phyloP scores from a whole-genome alignment of 1,140 invertebrate species.

The Ceratoteleas bidentatus region DNA sequence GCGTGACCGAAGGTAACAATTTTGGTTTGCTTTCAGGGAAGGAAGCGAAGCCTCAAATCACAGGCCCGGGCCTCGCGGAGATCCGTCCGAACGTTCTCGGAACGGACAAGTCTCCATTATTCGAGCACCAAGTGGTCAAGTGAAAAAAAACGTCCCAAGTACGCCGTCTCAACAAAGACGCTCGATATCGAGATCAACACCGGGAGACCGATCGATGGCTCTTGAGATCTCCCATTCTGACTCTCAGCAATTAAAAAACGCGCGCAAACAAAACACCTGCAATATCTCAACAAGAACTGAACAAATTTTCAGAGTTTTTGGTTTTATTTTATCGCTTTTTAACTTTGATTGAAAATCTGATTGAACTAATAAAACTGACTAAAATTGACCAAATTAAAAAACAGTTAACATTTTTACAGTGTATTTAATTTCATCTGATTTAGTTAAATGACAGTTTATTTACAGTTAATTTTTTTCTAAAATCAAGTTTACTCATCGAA shows the following conservation, averaged over 20 bases:
- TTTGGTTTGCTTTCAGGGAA: slow-evolving; percentile 42
- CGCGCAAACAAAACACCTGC: too few relatives aligned
- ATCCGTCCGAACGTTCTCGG: slow-evolving; percentile 20
- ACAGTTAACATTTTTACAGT: too few relatives aligned
- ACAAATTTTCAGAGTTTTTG: too few relatives aligned
- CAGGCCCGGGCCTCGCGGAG: slow-evolving; percentile 14
- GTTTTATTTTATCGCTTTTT: not conserved
- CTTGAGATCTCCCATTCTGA: not conserved
- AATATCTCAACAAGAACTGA: too few relatives aligned
- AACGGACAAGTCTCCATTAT: slow-evolving; percentile 35
- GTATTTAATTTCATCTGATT: not conserved
- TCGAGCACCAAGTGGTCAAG: slow-evolving; percentile 7
- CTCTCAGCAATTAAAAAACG: not conserved
- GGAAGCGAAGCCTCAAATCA: slow-evolving; percentile 36
- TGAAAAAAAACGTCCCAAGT: slow-evolving; percentile 19
- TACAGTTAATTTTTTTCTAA: too few relatives aligned
- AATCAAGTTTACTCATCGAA: too few relatives aligned
- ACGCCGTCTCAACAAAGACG: slow-evolving; percentile 27
- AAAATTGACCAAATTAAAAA: too few relatives aligned
- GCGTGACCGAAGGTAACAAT: slow-evolving; percentile 53
- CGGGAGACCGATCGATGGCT: not conserved
- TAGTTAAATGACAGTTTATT: too few relatives aligned
- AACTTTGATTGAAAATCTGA: not conserved
- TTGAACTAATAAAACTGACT: too few relatives aligned
- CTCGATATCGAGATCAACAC: slow-evolving; percentile 8